Evolutionary conservation across 2,113 vertebrate genomes (phyloP).

Genomic region (Heterochromis multidens): DNA sequence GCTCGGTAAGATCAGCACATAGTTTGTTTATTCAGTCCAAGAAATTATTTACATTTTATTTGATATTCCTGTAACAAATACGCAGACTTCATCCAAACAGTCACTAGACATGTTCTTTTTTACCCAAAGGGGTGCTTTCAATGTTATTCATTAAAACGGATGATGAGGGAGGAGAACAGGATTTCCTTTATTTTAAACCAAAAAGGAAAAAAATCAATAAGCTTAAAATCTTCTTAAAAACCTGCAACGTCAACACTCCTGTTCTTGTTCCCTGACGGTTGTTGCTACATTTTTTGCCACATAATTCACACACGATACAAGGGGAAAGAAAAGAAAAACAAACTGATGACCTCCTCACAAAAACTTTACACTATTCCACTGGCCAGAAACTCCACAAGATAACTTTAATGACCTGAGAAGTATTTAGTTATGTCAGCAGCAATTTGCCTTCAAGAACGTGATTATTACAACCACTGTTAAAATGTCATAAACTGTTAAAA

Average conservation of each 20-base stretch:
- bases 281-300: neutral
- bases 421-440: neutral
- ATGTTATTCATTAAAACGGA: neutral
- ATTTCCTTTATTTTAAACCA: neutral
- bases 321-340: too few relatives aligned
- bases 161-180: neutral
- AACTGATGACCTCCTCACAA: neutral
- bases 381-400: neutral
- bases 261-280: neutral
- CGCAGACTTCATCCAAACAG: too few relatives aligned
- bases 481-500: neutral
- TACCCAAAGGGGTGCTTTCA: neutral
- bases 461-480: neutral
- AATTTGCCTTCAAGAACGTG: neutral
- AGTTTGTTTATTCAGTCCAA: neutral
- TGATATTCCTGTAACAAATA: too few relatives aligned
- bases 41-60: neutral
- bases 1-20: slow-evolving; percentile 78
- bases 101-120: neutral
- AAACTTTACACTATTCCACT: neutral
- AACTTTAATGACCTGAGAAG: neutral
- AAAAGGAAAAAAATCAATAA: too few relatives aligned
- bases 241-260: too few relatives aligned
- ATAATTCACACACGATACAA: too few relatives aligned
- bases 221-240: too few relatives aligned